Base-by-base conservation (phyloP, 2,888 invertebrate species). In the Limnephilus marmoratus region DNA sequence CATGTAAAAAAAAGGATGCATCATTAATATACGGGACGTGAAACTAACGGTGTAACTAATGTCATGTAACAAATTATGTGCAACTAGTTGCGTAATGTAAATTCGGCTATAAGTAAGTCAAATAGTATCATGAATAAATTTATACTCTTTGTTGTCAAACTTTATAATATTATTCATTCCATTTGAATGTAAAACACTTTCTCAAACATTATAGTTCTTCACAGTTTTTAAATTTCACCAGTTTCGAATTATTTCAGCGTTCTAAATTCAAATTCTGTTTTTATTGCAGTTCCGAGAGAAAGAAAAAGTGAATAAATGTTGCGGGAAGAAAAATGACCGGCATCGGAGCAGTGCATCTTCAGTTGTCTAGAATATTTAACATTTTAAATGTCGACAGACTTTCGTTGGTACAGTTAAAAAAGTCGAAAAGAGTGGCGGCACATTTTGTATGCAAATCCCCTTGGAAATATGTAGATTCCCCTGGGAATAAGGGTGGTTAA, bases 391-490 rank as follows among this genome's bases (percentile, higher is more conserved):
- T 37, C n/a, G 45, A 29, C n/a, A 49, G 49, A 29, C 45, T 86
- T 86, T 49, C 29, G n/a, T 24, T 24, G 68, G 68, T 68, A 68
- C n/a, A 45, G 2, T 80, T 88, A 68, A 68, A 88, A 45, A n/a
- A 34, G 37, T 34, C 37, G 41, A 24, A 24, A 85, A 85, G 41
- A 41, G 12, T 41, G 15, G 85, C 45, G 31, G 88, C 37, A 18
- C 18, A 68, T 88, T 88, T 68, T 88, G 68, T 31, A 88, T 88
- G 88, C 68, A 88, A 88, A 88, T 88, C 88, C 68, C 31, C 68
- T 29, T 68, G 37, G 34, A 88, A 68, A 88, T 88, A 88, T 88
- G 88, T 53, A 88, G 88, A 88, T 88, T 88, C 88, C 15, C 34
- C 68, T 24, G 13, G 15, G 34, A 37, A 29, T 68, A 34, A 5